phyloP scores from a whole-genome alignment of 2,113 vertebrate genomes.

The Hemichromis elongatus region DNA sequence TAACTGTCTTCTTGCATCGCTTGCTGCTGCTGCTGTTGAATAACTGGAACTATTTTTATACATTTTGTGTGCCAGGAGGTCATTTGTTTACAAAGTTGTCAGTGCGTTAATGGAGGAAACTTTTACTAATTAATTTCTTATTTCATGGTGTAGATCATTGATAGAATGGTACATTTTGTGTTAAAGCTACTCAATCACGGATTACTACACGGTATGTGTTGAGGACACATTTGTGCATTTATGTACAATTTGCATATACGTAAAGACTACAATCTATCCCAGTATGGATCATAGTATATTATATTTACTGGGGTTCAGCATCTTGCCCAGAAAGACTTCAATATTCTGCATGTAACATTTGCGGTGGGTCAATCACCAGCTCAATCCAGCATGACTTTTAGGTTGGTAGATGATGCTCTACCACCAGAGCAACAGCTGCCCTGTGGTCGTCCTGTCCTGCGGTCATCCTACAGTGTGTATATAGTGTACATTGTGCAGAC shows the following conservation, averaged over 20 bases:
- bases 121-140: neutral
- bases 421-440: neutral
- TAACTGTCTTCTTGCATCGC: neutral
- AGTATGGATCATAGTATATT: rapidly evolving
- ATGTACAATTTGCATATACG: neutral
- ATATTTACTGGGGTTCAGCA: neutral
- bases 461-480: neutral
- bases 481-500: neutral
- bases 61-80: neutral
- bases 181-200: neutral
- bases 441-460: neutral
- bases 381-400: neutral
- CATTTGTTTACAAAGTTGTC: neutral
- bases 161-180: neutral
- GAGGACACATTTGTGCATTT: neutral
- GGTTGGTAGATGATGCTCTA: neutral
- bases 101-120: neutral
- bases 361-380: neutral
- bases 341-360: neutral
- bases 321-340: neutral
- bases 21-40: neutral
- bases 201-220: neutral
- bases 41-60: neutral
- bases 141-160: neutral
- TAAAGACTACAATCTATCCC: neutral